phyloP scores from a whole-genome alignment of 2,888 invertebrate species.

The Micoletzkya japonica region DNA sequence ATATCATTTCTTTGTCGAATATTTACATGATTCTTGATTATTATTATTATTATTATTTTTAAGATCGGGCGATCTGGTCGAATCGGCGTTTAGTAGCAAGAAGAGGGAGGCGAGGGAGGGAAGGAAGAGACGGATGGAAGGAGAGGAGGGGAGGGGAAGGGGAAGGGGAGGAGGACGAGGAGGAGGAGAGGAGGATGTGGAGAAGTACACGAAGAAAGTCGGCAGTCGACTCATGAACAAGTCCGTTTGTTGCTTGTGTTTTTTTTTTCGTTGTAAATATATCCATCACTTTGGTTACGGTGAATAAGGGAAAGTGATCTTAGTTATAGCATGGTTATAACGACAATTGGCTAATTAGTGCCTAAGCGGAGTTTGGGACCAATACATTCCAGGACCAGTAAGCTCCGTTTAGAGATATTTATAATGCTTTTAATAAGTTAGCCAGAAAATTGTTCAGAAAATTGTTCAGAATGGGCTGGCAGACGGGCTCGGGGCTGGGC shows the following conservation, averaged over 20 bases:
- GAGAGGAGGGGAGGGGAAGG: conserved; percentile 1
- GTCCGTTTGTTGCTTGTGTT: no score
- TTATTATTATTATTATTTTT: conserved; percentile 1
- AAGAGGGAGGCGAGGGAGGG: conserved; percentile 8
- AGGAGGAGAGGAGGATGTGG: conserved; percentile 32
- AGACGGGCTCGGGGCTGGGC: conserved; percentile 69
- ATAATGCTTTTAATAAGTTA: conserved; percentile 65
- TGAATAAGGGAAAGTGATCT: no score
- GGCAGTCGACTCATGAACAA: conserved; percentile 36
- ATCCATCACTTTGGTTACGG: no score
- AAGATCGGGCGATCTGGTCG: conserved; percentile 20
- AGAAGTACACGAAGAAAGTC: conserved; percentile 64
- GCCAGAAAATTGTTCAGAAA: no score
- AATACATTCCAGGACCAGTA: no score
- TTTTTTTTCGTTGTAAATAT: no score
- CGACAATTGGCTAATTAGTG: no score
- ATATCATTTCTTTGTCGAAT: not conserved
- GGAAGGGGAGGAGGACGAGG: not conserved
- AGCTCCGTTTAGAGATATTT: no score
- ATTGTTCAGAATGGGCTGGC: conserved; percentile 67
- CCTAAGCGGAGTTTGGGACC: no score
- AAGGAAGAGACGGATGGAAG: conserved; percentile 11
- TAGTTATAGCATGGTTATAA: no score
- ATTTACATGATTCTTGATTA: not conserved
- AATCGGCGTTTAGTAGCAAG: conserved; percentile 20